Percentiles rank a stretch among this genome's conserved stretches.
Conservation (phyloP, 1,140 invertebrate species). For the Meloidogyne exigua region DNA sequence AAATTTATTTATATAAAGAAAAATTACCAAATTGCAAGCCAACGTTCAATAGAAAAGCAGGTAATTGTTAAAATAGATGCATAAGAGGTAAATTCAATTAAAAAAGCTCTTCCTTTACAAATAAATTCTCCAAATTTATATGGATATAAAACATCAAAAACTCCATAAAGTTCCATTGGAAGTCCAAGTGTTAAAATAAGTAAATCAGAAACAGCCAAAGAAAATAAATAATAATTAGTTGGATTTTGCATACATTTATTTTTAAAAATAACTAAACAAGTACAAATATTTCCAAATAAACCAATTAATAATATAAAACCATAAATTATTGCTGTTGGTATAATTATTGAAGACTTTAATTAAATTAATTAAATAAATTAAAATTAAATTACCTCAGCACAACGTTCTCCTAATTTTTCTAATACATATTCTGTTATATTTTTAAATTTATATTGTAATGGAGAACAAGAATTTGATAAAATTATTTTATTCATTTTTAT, state of each 20-base stretch:
- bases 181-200: slow-evolving; percentile 73
- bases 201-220: slow-evolving; percentile 84
- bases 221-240: slow-evolving; percentile 38
- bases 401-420: slow-evolving; percentile 45
- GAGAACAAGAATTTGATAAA: slow-evolving; percentile 25
- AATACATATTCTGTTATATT: slow-evolving; percentile 45
- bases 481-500: slow-evolving; percentile 1
- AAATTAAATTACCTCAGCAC: slow-evolving; percentile 36
- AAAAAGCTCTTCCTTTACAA: slow-evolving; percentile 59
- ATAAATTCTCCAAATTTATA: slow-evolving; percentile 54
- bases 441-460: slow-evolving; percentile 30
- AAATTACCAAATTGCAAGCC: slow-evolving; percentile 61
- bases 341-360: slow-evolving; percentile 48
- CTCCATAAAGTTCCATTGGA: slow-evolving; percentile 59
- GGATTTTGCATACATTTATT: slow-evolving; percentile 88
- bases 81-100: slow-evolving; percentile 66
- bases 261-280: slow-evolving; percentile 84
- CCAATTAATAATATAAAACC: slow-evolving; percentile 74
- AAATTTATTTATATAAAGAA: slow-evolving; percentile 17
- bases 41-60: slow-evolving; percentile 88
- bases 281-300: slow-evolving; percentile 83
- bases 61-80: slow-evolving; percentile 88
- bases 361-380: slow-evolving; percentile 22
- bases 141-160: slow-evolving; percentile 52
- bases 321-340: slow-evolving; percentile 56